A percentile compares a stretch with the other conserved stretches of the same genome.
These are phyloP conservation scores for Operophtera brumata DNA, from an alignment of 2,888 invertebrate species.

Conservation along the genomic window DNA sequence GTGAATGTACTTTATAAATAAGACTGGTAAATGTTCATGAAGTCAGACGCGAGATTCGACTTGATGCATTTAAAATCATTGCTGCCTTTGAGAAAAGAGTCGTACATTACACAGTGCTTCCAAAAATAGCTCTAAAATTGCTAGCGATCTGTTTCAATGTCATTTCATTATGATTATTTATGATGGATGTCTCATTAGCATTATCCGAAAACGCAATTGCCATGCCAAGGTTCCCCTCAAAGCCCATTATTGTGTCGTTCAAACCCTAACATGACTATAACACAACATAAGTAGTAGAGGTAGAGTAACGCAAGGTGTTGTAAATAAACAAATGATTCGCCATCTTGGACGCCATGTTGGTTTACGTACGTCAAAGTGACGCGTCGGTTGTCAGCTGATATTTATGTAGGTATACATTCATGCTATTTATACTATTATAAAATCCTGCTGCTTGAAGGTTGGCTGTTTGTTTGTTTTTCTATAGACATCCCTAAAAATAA, in stretches of 20 bases:
- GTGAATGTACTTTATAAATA: no score
- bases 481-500: no score
- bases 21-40: no score
- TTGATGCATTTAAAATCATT: no score
- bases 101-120: not conserved
- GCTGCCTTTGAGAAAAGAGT: no score
- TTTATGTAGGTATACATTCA: not conserved
- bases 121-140: conserved; percentile 12
- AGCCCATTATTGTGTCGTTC: conserved; percentile 23
- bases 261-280: conserved; percentile 25
- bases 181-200: conserved; percentile 25
- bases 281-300: conserved; percentile 22
- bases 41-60: no score
- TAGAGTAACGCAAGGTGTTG: conserved; percentile 40
- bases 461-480: no score
- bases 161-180: conserved; percentile 19
- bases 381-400: conserved; percentile 62
- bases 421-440: no score
- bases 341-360: conserved; percentile 69
- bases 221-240: conserved; percentile 23
- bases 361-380: conserved; percentile 62
- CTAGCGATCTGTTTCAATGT: conserved; percentile 23
- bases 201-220: conserved; percentile 19
- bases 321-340: conserved; percentile 65
- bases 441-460: no score